Evolutionary conservation across 2,888 invertebrate genomes (phyloP), one percentile per base, ranked within the genome.

Genomic region (Vandiemenella viatica): DNA sequence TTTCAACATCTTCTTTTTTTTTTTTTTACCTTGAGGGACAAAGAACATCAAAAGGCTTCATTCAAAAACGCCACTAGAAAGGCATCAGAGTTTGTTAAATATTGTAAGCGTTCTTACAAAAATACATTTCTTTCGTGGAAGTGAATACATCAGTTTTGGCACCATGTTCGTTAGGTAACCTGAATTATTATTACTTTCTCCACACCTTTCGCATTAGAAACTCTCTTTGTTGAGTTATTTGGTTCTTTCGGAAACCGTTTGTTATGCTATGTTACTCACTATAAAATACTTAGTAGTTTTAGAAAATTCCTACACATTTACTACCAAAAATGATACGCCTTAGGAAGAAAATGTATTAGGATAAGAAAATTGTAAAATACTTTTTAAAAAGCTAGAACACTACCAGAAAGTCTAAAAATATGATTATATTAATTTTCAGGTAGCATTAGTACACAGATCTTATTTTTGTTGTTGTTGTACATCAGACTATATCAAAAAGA

Each of bases 51-150:
- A 56, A 56, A 56, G 55, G 55, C 55, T 54, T 55, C 55, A 56
- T 55, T 55, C 53, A 56, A 56, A 55, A 55, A 55, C 48, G 53
- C 51, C 57, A 56, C 55, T 55, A 56, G 56, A 55, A 56, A 56
- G 55, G 56, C 55, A 55, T 56, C n/a, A n/a, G n/a, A 54, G 55
- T 56, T 53, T 53, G 55, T 57, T 57, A 57, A 55, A 53, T 57
- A 56, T 57, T 54, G 55, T 55, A 57, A 56, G 57, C 55, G 57
- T 55, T 56, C 55, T 57, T 57, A 57, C 54, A 57, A 57, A 57
- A 57, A 57, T 57, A 57, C 56, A 57, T 57, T 57, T 56, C 55
- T 57, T 57, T 57, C 54, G 49, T 56, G 57, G 57, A 57, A 57
- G 57, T 57, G 55, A 55, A n/a, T n/a, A 55, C 55, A 55, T 55